Evolutionary conservation across 2,888 invertebrate genomes (phyloP), one percentile per base, ranked within the genome.

Genomic region (Gastrophysa polygoni): DNA sequence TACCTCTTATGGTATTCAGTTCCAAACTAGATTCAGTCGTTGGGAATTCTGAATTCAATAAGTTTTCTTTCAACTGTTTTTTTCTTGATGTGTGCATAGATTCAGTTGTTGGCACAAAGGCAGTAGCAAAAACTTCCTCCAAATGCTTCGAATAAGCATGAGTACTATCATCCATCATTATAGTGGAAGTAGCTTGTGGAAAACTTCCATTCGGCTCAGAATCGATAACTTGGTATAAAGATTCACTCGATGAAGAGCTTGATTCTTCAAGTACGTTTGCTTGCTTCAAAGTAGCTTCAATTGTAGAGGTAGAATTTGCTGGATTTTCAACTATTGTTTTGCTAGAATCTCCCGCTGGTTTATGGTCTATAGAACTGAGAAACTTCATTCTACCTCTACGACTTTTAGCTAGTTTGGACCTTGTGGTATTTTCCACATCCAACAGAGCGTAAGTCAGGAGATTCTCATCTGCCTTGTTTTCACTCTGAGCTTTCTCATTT

Each of bases 71-170:
- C 54, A 61, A 48, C 29, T 64, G 57, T 24, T 66, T 66, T 17
- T 59, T 60, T 29, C 63, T 66, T 5, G 64, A 61, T 10, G 51
- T 59, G 20, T 60, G 52, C 5, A 48, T 57, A n/a, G 50, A 16
- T 28, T 57, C 59, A 11, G 60, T 62, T 16, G 60, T 62, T 6
- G 61, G 56, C n/a, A 50, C 58, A 21, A 63, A 63, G 2, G 63
- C 54, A 1, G 49, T 61, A 10, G 61, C 54, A 34, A 57, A 60
- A 34, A 57, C 21, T 29, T 61, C 55, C 29, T 60, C 57, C n/a
- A 48, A 38, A 18, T 29, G 38, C 20, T 48, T 28, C n/a, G 21
- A 47, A 49, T 32, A 21, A n/a, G 28, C 11, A 34, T 20, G 5
- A 18, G 20, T 24, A 18, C 47, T 46, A 8, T 52, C 18, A 10